phyloP scores from a whole-genome alignment of 2,888 invertebrate species.

The Agrypnus murinus region DNA sequence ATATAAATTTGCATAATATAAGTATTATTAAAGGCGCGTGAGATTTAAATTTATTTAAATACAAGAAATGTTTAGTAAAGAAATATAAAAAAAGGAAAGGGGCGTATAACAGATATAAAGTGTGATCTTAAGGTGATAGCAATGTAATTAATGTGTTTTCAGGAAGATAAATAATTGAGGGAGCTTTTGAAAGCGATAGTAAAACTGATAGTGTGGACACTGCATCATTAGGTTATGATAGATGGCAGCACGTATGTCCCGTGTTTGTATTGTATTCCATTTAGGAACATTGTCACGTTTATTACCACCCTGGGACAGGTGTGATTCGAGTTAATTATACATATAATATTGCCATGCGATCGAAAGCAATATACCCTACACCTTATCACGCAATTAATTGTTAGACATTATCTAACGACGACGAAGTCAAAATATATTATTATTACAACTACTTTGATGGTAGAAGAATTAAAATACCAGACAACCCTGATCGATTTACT shows the following conservation, averaged over 20 bases:
- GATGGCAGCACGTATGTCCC: slow-evolving; percentile 56
- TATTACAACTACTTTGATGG: no score
- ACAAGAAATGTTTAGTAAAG: neutral
- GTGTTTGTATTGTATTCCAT: slow-evolving; percentile 67
- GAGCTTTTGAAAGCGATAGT: slow-evolving; percentile 66
- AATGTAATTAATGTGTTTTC: slow-evolving; percentile 66
- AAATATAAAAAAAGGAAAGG: neutral
- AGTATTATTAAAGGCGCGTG: neutral
- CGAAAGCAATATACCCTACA: slow-evolving; percentile 45
- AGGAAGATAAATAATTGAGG: slow-evolving; percentile 67
- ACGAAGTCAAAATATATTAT: slow-evolving; percentile 3
- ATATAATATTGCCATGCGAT: slow-evolving; percentile 49
- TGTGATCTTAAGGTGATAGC: slow-evolving; percentile 25
- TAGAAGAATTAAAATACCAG: no score
- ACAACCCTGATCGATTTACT: no score
- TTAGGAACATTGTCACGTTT: slow-evolving; percentile 63
- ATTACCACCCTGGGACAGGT: slow-evolving; percentile 67
- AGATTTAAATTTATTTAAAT: neutral
- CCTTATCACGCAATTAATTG: slow-evolving; percentile 43
- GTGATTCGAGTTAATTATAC: slow-evolving; percentile 65
- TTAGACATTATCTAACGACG: neutral
- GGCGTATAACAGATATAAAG: neutral
- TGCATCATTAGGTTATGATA: slow-evolving; percentile 68
- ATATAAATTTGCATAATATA: neutral
- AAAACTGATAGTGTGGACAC: slow-evolving; percentile 65